phyloP scores from a whole-genome alignment of 2,888 invertebrate genomes.

The Glyphotaelius pellucidus region DNA sequence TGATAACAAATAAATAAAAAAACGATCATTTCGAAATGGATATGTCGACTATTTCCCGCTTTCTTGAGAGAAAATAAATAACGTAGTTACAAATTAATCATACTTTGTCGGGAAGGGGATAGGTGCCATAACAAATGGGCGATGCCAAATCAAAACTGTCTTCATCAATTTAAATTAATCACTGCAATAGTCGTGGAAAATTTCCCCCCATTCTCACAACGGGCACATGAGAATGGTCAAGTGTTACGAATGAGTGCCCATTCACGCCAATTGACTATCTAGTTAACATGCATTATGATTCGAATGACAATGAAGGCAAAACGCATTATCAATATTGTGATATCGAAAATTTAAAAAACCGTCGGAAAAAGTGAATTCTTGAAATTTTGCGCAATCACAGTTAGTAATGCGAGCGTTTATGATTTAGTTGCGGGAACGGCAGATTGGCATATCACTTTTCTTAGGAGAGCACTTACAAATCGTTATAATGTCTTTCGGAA shows the following conservation, averaged over 20 bases:
- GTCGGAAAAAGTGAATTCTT: not conserved
- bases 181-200: not conserved
- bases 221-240: not conserved
- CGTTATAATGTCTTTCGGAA: too few relatives aligned
- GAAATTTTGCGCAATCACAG: not conserved
- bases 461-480: too few relatives aligned
- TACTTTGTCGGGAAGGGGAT: not conserved
- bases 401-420: not conserved
- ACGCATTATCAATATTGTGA: not conserved
- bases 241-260: not conserved
- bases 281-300: not conserved
- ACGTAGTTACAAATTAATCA: not conserved
- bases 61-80: not conserved
- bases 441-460: too few relatives aligned
- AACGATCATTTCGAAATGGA: too few relatives aligned
- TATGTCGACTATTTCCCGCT: too few relatives aligned
- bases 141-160: not conserved
- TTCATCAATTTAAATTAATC: constrained; percentile 6
- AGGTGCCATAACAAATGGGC: not conserved
- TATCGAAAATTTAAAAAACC: not conserved
- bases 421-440: not conserved
- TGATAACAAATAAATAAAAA: too few relatives aligned
- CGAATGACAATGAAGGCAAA: not conserved
- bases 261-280: not conserved
- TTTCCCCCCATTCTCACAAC: not conserved